Conservation (phyloP, 2,797 vertebrate genomes). For the Salmo trutta region DNA sequence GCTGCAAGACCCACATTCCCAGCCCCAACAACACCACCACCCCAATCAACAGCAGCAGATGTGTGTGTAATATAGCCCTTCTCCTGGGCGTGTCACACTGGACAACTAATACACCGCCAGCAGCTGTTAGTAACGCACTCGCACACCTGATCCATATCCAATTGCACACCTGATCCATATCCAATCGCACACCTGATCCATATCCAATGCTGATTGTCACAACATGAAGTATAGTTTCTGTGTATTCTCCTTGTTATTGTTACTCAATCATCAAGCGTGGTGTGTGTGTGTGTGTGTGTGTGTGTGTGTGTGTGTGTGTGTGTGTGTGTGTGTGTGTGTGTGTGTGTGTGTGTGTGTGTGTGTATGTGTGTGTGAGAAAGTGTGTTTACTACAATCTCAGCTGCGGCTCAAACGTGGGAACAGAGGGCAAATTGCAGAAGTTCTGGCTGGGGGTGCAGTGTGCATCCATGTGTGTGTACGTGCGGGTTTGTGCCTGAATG, state of each 20-base stretch:
- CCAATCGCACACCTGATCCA: slow-evolving; percentile 24
- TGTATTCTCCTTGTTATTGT: not conserved
- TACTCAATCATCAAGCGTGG: not conserved
- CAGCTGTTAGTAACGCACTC: slow-evolving; percentile 7
- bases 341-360: not conserved
- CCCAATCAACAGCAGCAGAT: slow-evolving; percentile 7
- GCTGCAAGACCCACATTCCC: slow-evolving; percentile 33
- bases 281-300: not conserved
- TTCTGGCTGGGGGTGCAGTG: not conserved
- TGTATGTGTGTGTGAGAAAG: not conserved
- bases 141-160: not conserved
- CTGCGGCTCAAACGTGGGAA: not conserved
- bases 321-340: not conserved
- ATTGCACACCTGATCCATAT: slow-evolving; percentile 25
- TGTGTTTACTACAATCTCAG: slow-evolving; percentile 3
- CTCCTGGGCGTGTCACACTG: slow-evolving; percentile 4
- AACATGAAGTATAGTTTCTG: too few species aligned
- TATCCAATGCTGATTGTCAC: not conserved
- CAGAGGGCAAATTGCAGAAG: not conserved
- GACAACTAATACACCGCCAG: slow-evolving; percentile 8
- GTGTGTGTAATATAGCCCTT: slow-evolving; percentile 16
- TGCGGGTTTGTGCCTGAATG: slow-evolving; percentile 21
- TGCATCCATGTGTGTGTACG: slow-evolving; percentile 21
- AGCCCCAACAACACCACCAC: slow-evolving; percentile 26
- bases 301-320: too few species aligned